Conservation (phyloP, 2,113 vertebrate species). For the Pterophyllum scalare region DNA sequence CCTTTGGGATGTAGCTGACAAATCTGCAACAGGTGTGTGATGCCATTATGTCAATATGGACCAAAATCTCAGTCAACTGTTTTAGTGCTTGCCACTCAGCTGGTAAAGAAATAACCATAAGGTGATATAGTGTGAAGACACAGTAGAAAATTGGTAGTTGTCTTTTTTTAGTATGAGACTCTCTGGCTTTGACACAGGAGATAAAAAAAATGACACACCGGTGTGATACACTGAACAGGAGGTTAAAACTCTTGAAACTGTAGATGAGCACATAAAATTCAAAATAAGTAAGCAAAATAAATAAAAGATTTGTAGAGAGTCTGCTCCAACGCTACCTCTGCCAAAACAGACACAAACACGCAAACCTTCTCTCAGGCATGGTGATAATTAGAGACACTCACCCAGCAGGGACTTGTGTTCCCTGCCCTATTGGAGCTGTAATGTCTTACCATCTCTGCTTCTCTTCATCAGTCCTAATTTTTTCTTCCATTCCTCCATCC, state of each 20-base stretch:
- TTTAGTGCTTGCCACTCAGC: background rate
- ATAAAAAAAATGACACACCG: background rate
- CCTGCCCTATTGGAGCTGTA: slow-evolving; percentile 25
- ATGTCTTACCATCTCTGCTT: slow-evolving; percentile 14
- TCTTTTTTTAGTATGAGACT: too few relatives aligned
- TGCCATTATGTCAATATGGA: too few relatives aligned
- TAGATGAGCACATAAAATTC: background rate
- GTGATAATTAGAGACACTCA: slow-evolving; percentile 36
- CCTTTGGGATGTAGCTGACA: too few relatives aligned
- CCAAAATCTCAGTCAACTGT: too few relatives aligned
- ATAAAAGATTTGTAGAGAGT: slow-evolving; percentile 3
- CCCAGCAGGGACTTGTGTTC: slow-evolving; percentile 36
- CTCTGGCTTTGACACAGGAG: too few relatives aligned
- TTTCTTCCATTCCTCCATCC: background rate
- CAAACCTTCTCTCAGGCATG: background rate
- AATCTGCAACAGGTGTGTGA: too few relatives aligned
- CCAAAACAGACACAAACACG: background rate
- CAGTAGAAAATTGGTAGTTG: background rate
- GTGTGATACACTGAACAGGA: background rate
- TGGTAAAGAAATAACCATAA: background rate
- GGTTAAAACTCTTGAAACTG: background rate
- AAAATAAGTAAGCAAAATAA: background rate
- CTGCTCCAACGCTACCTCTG: background rate
- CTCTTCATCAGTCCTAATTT: background rate
- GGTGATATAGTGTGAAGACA: background rate